Evolutionary conservation across 2,888 invertebrate genomes (phyloP), one percentile per base, ranked within the genome.

Genomic region (Taphrorychus bicolor): DNA sequence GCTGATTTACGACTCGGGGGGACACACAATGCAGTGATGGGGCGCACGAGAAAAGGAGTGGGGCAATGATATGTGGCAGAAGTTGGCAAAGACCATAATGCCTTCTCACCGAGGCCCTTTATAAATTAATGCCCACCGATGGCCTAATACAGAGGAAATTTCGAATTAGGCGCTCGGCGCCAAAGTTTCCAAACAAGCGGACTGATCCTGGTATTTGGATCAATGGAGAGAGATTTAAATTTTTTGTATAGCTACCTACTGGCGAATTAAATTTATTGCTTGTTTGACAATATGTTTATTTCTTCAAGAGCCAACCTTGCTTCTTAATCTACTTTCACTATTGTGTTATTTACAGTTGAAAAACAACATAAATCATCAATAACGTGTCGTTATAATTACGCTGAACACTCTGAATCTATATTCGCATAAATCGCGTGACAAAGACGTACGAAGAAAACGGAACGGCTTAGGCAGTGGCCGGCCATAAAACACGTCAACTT

Each of bases 51-150:
- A 41, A 61, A 51, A 49, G 14, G 16, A 41, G 41, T 42, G 65
- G 59, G 54, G 24, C 52, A 18, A 49, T 66, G 59, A 56, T 56
- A 66, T 60, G 62, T 58, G 62, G 49, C 54, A 58, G 61, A 66
- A 66, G 62, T 67, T 67, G 67, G 67, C 67, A 62, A 42, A 58
- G 42, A 62, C 62, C 62, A 67, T 67, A 67, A 67, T 62, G 61
- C 56, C 58, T 66, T 45, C 51, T 51, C 40, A 32, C 45, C 19
- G 16, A 54, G 21, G 49, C 11, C 58, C 48, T 52, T 41, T 57
- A 58, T 58, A 64, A 64, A 64, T 64, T 64, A 57, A 23, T 48
- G 7, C 45, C 14, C 17, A 14, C 17, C 14, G 17, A 45, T 45
- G 16, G 45, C 45, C 32, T 45, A 45, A 45, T 45, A 45, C 5